These are phyloP conservation scores for Synergus japonicus DNA, from an alignment of 2,888 invertebrate species.

Conservation along the genomic window DNA sequence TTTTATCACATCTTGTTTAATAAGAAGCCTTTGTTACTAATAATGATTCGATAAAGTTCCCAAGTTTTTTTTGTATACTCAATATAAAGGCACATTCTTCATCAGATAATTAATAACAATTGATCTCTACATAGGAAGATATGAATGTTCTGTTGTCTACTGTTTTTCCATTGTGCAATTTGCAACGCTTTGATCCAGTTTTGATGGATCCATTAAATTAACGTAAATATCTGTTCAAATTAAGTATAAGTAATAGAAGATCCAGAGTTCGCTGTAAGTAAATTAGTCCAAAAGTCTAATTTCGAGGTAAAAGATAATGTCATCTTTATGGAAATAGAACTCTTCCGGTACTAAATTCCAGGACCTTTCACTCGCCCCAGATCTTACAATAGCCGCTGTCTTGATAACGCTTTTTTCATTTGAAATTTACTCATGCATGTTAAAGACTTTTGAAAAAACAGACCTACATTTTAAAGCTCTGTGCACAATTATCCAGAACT, in stretches of 20 bases:
- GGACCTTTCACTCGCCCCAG: constrained; percentile 36
- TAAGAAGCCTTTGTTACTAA: background rate
- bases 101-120: too few relatives aligned
- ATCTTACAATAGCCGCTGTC: background rate
- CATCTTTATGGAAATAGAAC: constrained; percentile 23
- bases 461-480: constrained; percentile 21
- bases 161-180: too few relatives aligned
- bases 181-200: too few relatives aligned
- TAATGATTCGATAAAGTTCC: background rate
- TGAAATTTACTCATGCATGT: background rate
- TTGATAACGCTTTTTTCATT: constrained; percentile 16
- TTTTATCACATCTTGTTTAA: background rate
- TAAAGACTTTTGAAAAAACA: background rate
- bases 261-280: background rate
- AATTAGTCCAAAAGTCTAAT: background rate
- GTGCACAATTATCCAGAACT: background rate
- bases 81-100: too few relatives aligned
- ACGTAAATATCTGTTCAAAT: background rate
- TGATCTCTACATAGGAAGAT: too few relatives aligned
- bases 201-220: too few relatives aligned
- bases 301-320: background rate
- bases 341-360: constrained; percentile 17
- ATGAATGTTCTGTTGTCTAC: too few relatives aligned
- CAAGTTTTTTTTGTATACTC: too few relatives aligned
- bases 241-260: background rate